Percentiles rank a stretch among this genome's conserved stretches.
These are phyloP conservation scores for Zaprionus bogoriensis DNA, from an alignment of 2,888 invertebrate species.

Conservation along the genomic window DNA sequence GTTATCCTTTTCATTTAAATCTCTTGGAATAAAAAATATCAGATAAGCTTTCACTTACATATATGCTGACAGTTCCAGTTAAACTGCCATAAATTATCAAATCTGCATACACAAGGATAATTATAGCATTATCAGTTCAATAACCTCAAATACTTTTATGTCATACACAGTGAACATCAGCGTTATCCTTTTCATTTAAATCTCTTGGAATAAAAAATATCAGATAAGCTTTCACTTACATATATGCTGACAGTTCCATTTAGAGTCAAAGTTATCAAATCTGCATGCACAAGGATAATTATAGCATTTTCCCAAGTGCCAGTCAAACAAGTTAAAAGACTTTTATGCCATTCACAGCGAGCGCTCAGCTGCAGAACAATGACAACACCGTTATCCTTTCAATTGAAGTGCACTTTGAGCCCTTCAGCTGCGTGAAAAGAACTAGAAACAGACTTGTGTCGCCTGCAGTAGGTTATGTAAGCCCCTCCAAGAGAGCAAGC, in stretches of 20 bases:
- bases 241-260: background rate
- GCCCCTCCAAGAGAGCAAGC: slow-evolving; percentile 46
- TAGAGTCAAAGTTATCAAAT: background rate
- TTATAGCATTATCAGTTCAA: too few relatives aligned
- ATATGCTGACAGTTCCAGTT: background rate
- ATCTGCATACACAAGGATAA: too few relatives aligned
- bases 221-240: too few relatives aligned
- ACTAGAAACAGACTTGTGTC: slow-evolving; percentile 20
- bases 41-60: too few relatives aligned
- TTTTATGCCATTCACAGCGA: slow-evolving; percentile 9
- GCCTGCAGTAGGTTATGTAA: slow-evolving; percentile 63
- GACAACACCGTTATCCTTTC: slow-evolving; percentile 58
- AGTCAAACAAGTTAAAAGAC: slow-evolving; percentile 19
- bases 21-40: too few relatives aligned
- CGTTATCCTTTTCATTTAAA: too few relatives aligned
- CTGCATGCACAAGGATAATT: slow-evolving; percentile 1
- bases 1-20: too few relatives aligned
- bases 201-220: too few relatives aligned
- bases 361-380: slow-evolving; percentile 45
- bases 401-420: slow-evolving; percentile 55
- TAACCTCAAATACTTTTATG: too few relatives aligned
- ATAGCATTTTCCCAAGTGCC: slow-evolving; percentile 10
- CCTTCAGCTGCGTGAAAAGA: slow-evolving; percentile 34
- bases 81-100: background rate
- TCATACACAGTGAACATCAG: too few relatives aligned